These are phyloP conservation scores for Cardinalis cardinalis DNA, from an alignment of 2,113 vertebrate genomes.

Conservation along the genomic window DNA sequence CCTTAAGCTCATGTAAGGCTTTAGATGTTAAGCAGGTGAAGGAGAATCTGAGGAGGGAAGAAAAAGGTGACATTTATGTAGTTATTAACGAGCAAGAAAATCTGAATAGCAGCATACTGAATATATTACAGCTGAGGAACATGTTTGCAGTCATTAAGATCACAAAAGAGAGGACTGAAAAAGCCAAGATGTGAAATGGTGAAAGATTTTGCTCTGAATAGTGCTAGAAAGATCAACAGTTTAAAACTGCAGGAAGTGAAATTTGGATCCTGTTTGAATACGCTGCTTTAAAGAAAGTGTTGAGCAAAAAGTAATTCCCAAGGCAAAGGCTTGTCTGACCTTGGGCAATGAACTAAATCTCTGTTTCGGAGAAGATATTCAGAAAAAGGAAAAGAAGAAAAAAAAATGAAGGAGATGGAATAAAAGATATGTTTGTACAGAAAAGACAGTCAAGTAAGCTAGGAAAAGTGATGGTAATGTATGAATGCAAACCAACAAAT, in stretches of 20 bases:
- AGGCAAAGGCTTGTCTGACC: background rate
- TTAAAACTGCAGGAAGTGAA: slow-evolving; percentile 9
- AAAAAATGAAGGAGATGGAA: background rate
- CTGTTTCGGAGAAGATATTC: background rate
- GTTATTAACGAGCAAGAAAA: slow-evolving; percentile 25
- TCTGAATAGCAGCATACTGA: slow-evolving; percentile 6
- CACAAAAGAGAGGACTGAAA: slow-evolving; percentile 16
- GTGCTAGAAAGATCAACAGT: slow-evolving; percentile 21
- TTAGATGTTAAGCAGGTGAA: slow-evolving; percentile 34
- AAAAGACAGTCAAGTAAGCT: background rate
- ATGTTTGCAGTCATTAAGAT: slow-evolving; percentile 34
- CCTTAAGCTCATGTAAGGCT: slow-evolving; percentile 1
- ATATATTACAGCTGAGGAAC: slow-evolving; percentile 11
- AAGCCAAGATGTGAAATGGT: slow-evolving; percentile 31
- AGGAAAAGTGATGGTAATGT: background rate
- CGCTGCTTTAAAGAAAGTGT: background rate
- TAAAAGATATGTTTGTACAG: background rate
- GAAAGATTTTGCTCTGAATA: slow-evolving; percentile 5
- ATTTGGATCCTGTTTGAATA: slow-evolving; percentile 1
- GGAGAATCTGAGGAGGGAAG: slow-evolving; percentile 12
- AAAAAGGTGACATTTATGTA: slow-evolving; percentile 41
- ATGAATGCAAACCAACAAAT: background rate
- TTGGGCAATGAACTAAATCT: background rate
- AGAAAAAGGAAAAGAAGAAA: background rate
- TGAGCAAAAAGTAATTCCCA: slow-evolving; percentile 24